These are phyloP conservation scores for Caenorhabditis doughertyi DNA, from an alignment of 2,888 invertebrate genomes.

Conservation along the genomic window DNA sequence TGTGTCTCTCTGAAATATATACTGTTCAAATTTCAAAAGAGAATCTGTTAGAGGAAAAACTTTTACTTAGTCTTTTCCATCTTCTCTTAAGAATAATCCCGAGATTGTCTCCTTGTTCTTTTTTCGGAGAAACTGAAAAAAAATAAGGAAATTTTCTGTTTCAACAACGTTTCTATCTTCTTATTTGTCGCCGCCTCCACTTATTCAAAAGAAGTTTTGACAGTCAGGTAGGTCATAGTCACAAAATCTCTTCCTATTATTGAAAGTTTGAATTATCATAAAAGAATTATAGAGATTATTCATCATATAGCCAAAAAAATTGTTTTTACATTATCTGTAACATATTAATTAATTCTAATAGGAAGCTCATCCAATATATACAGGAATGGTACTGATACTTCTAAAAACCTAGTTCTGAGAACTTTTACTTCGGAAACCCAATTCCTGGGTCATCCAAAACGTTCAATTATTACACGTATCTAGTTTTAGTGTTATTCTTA, in stretches of 20 bases:
- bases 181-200: slow-evolving; percentile 18
- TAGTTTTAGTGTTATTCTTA: slow-evolving; percentile 7
- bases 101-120: slow-evolving; percentile 18
- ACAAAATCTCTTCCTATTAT: background rate
- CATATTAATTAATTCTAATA: too few species aligned
- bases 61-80: slow-evolving; percentile 24
- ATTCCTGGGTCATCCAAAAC: too few species aligned
- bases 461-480: background rate
- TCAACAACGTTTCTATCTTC: slow-evolving; percentile 20
- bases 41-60: slow-evolving; percentile 28
- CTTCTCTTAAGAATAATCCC: slow-evolving; percentile 33
- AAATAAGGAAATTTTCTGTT: slow-evolving; percentile 23
- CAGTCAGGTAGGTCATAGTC: slow-evolving; percentile 35
- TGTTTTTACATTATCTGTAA: too few species aligned
- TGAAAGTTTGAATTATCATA: too few species aligned
- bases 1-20: slow-evolving; percentile 12
- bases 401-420: too few species aligned
- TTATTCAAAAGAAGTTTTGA: slow-evolving; percentile 20
- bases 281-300: too few species aligned
- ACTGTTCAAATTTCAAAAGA: slow-evolving; percentile 14
- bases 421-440: too few species aligned
- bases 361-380: too few species aligned
- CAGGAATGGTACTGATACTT: too few species aligned
- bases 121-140: slow-evolving; percentile 19
- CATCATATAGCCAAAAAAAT: too few species aligned